Evolutionary conservation across 2,888 invertebrate genomes (phyloP).

Genomic region (Pimpla rufipes): DNA sequence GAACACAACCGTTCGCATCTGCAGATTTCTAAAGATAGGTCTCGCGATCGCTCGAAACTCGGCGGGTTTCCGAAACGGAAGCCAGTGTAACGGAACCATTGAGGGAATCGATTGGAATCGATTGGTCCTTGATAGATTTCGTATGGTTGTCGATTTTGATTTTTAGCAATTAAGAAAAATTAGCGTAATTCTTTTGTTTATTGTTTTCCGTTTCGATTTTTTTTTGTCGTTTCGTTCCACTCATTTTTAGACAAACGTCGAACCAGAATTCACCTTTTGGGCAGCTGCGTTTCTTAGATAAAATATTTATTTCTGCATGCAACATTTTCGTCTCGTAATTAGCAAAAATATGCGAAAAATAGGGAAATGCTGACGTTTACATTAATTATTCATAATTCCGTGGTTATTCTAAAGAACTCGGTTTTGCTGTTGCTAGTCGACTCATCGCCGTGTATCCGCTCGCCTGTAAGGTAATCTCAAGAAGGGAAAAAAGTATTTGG

Average conservation of each 20-base stretch:
- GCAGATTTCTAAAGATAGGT: neutral
- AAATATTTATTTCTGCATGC: neutral
- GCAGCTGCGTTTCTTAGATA: too few relatives aligned
- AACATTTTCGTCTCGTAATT: neutral
- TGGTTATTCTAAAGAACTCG: neutral
- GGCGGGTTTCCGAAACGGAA: neutral
- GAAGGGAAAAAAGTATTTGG: conserved; percentile 35
- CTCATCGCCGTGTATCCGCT: conserved; percentile 4
- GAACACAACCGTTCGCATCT: neutral
- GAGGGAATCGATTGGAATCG: too few relatives aligned
- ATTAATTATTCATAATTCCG: neutral
- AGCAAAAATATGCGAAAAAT: neutral
- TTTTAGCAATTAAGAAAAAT: neutral
- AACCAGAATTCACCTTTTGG: too few relatives aligned
- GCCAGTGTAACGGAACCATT: too few relatives aligned
- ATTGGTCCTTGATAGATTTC: neutral
- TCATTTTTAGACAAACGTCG: neutral
- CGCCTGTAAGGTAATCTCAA: conserved; percentile 19
- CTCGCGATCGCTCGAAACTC: neutral
- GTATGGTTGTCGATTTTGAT: neutral
- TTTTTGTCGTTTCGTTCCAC: neutral
- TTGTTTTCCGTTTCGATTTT: neutral
- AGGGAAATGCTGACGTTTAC: neutral
- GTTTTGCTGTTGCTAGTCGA: neutral
- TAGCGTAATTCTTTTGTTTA: neutral